Percentiles rank a stretch among this genome's conserved stretches.
Evolutionary conservation across 2,888 invertebrate genomes (phyloP).

Genomic region (Napeogenes sylphis): DNA sequence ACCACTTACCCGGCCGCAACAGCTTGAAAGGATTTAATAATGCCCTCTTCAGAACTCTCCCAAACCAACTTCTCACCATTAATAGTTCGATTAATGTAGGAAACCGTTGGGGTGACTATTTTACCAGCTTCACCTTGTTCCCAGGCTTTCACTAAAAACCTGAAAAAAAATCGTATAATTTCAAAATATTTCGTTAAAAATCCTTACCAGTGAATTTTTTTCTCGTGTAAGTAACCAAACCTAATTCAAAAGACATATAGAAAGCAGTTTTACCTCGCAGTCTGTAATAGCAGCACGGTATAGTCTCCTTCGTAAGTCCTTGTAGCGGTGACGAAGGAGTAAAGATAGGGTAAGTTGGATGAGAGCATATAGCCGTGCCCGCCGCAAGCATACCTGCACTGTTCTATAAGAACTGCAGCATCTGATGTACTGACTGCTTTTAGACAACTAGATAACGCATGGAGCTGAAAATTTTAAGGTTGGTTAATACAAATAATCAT

Average conservation of each 20-base stretch:
- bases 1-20: slow-evolving; percentile 79
- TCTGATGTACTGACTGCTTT: slow-evolving; percentile 91
- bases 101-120: slow-evolving; percentile 81
- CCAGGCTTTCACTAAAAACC: slow-evolving; percentile 88
- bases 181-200: too few relatives aligned
- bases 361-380: slow-evolving; percentile 95
- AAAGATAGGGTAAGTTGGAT: slow-evolving; percentile 90
- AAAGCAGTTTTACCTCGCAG: slow-evolving; percentile 79
- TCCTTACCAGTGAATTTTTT: too few relatives aligned
- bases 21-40: slow-evolving; percentile 78
- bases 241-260: too few relatives aligned
- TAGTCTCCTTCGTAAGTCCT: slow-evolving; percentile 98
- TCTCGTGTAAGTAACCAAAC: too few relatives aligned
- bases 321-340: slow-evolving; percentile 89
- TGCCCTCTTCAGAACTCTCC: slow-evolving; percentile 68
- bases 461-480: slow-evolving; percentile 78
- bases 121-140: slow-evolving; percentile 79
- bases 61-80: slow-evolving; percentile 42
- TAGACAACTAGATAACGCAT: slow-evolving; percentile 92
- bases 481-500: too few relatives aligned
- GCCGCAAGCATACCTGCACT: slow-evolving; percentile 91
- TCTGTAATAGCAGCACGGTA: slow-evolving; percentile 93
- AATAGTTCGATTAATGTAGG: slow-evolving; percentile 53
- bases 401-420: slow-evolving; percentile 85
- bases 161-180: slow-evolving; percentile 35